Base-by-base conservation (phyloP, 2,888 invertebrate species). In the Incurvaria masculella region DNA sequence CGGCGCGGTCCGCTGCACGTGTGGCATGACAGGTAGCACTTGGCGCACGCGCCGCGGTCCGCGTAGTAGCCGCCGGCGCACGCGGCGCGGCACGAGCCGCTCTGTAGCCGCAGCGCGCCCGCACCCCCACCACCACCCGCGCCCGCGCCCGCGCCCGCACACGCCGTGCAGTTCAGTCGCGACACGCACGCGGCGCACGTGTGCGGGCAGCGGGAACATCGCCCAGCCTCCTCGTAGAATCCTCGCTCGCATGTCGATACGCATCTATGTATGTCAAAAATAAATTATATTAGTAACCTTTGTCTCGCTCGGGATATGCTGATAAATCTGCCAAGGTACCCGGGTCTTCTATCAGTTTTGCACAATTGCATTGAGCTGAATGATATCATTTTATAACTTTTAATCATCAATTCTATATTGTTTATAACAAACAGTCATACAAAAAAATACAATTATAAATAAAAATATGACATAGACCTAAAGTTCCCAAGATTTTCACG, bases 1-100 rank as follows among this genome's bases (percentile, higher is more conserved):
- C 89, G 81, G 55, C 89, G 81, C 0, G 91, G 91, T 1, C 93
- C 93, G 50, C 89, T 74, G 65, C 93, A 93, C 11, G 92, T 92
- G 65, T 86, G 86, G 65, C 93, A 94, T 44, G 90, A 90, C 52
- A 91, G 79, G 62, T 91, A 90, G 63, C 93, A 93, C 60, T 90
- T 87, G 41, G 88, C 83, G 66, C 93, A 93, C 38, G 85, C 84
- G 14, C 92, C 92, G 48, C 89, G 84, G 65, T 93, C 93, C 58
- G 91, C 91, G 71, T 89, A 93, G 66, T 91, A 93, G 6, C 92
- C 92, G 56, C 63, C 79, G 16, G 89, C 89, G 61, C 93, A 93
- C 1, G 87, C 86, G 2, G 87, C 86, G 50, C 88, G 79, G 66
- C 93, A 94, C 49, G 90, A 89, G 41, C 91, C 92, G 55, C 88